Conservation (phyloP, 2,113 vertebrate genomes). For the Oriolus oriolus region DNA sequence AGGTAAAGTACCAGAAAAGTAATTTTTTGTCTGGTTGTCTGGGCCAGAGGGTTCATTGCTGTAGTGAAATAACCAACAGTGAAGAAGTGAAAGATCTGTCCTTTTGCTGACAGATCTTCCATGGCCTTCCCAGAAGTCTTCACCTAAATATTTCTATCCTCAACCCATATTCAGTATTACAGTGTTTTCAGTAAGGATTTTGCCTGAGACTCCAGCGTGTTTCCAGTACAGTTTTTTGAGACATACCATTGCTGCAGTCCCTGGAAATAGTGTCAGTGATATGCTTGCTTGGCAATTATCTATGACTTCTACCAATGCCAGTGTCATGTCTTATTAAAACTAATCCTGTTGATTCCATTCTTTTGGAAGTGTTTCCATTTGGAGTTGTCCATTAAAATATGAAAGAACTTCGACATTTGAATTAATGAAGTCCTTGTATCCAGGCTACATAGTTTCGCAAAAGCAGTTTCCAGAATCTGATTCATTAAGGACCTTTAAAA, state of each 20-base stretch:
- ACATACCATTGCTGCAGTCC: background rate
- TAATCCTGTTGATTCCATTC: background rate
- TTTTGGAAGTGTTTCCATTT: background rate
- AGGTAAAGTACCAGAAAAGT: background rate
- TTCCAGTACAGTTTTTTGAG: background rate
- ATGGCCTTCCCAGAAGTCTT: background rate
- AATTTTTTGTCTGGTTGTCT: background rate
- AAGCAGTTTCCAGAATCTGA: background rate
- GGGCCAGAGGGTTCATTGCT: background rate
- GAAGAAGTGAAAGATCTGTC: background rate
- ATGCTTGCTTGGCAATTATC: background rate
- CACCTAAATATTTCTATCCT: background rate
- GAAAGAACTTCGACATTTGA: background rate
- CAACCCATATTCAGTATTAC: background rate
- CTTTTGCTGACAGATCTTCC: background rate
- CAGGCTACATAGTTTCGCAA: background rate
- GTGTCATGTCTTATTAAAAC: background rate
- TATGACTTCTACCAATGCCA: background rate
- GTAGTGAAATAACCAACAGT: background rate
- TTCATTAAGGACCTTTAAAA: background rate
- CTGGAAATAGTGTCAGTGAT: background rate
- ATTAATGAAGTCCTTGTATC: background rate
- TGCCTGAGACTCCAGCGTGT: background rate
- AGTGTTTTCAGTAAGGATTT: background rate
- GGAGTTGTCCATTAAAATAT: slow-evolving; percentile 18